Percentiles rank a stretch among this genome's conserved stretches.
Conservation (phyloP, 2,113 vertebrate genomes). For the Chloroceryle aenea region DNA sequence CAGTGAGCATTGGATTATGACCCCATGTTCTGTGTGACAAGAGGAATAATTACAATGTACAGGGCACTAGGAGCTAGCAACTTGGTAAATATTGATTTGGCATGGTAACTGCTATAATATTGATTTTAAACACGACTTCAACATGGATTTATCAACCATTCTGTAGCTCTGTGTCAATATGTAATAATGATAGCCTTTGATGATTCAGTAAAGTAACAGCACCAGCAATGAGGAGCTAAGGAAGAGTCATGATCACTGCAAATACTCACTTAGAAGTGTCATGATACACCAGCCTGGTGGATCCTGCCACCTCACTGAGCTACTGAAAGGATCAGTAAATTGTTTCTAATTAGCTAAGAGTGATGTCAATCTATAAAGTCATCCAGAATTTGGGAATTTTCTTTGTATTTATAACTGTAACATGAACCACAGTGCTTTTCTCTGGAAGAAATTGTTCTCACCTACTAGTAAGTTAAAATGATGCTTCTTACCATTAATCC, state of each 20-base stretch:
- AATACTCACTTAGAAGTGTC: neutral
- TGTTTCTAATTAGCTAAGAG: neutral
- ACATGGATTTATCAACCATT: slow-evolving; percentile 44
- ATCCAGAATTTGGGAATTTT: neutral
- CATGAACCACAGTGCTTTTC: neutral
- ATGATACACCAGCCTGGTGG: neutral
- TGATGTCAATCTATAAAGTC: neutral
- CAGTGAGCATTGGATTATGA: neutral
- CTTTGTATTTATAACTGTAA: neutral
- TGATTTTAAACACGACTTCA: slow-evolving; percentile 15
- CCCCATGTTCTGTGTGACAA: neutral
- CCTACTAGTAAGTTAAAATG: slow-evolving; percentile 20
- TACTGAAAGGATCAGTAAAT: neutral
- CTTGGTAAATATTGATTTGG: slow-evolving; percentile 21
- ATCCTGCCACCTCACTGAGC: neutral
- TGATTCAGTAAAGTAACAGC: neutral
- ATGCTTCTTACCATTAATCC: neutral
- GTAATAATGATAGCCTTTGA: neutral
- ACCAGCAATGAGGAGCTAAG: neutral
- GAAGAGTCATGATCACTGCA: neutral
- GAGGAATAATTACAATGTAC: neutral
- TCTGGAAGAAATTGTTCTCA: neutral
- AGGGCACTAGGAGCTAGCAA: neutral
- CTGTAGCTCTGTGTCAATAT: neutral
- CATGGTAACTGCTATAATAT: neutral